Evolutionary conservation across 2,797 vertebrate genomes (phyloP).

Genomic region (Gouania willdenowi): DNA sequence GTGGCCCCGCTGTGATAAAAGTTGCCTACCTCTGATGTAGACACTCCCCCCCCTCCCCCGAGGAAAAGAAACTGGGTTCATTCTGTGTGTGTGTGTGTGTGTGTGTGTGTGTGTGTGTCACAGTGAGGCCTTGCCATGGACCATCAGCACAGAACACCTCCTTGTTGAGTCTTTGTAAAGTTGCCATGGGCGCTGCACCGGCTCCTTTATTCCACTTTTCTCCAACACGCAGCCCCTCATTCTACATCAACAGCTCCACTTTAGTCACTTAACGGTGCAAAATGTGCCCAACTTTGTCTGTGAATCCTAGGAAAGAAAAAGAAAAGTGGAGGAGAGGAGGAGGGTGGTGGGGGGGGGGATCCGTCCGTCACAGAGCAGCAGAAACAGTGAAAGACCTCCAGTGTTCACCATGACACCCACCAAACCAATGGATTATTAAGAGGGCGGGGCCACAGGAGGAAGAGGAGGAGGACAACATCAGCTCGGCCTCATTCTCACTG

Average conservation of each 20-base stretch:
- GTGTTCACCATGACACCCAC: conserved; percentile 47
- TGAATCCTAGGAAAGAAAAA: too few species aligned
- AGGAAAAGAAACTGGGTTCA: neutral
- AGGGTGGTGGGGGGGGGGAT: conserved; percentile 32
- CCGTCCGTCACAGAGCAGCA: conserved; percentile 39
- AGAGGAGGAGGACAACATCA: conserved; percentile 22
- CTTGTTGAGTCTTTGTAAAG: conserved; percentile 70
- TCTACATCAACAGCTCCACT: too few species aligned
- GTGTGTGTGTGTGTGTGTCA: conserved; percentile 7
- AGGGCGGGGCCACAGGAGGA: conserved; percentile 25
- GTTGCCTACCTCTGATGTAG: too few species aligned
- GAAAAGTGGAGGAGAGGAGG: too few species aligned
- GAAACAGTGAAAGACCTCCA: conserved; percentile 58
- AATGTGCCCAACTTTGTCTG: too few species aligned
- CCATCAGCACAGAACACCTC: conserved; percentile 58
- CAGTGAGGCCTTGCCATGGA: conserved; percentile 29
- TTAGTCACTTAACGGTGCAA: too few species aligned
- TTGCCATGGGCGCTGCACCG: conserved; percentile 52
- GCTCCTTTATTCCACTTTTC: too few species aligned
- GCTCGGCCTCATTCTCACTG: conserved; percentile 44
- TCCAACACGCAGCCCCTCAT: neutral
- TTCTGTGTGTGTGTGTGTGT: too few species aligned
- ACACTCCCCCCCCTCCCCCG: too few species aligned
- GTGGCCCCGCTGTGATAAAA: too few species aligned
- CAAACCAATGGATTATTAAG: conserved; percentile 30